These are phyloP conservation scores for Phycodurus eques DNA, from an alignment of 2,113 vertebrate genomes.

Conservation along the genomic window DNA sequence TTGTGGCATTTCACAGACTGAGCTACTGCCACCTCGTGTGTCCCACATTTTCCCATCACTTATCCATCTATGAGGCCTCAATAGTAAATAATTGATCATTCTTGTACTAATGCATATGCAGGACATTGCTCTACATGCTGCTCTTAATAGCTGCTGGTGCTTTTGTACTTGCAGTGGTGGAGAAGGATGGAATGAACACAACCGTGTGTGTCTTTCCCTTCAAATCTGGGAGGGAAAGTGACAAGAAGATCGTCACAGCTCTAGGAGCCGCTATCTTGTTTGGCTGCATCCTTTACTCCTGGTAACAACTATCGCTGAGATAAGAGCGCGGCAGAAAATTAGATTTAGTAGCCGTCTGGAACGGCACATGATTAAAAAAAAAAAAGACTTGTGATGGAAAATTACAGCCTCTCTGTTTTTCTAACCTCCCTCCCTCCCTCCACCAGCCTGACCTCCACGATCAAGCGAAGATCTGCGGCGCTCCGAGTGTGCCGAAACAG, in stretches of 20 bases:
- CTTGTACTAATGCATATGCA: background rate
- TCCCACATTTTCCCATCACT: background rate
- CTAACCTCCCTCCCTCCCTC: constrained; percentile 11
- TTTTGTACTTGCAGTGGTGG: constrained; percentile 47
- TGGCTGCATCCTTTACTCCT: constrained; percentile 89
- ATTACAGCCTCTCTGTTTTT: constrained; percentile 22
- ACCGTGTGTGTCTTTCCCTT: constrained; percentile 87
- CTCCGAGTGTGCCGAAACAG: constrained; percentile 81
- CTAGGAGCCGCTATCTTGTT: constrained; percentile 84
- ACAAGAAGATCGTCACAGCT: constrained; percentile 83
- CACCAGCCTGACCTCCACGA: constrained; percentile 88
- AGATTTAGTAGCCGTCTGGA: constrained; percentile 28
- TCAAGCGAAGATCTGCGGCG: constrained; percentile 88
- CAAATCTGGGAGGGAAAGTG: constrained; percentile 78
- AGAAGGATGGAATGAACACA: constrained; percentile 71
- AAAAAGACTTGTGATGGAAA: constrained; percentile 16
- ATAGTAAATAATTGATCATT: constrained; percentile 1
- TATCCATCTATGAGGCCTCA: background rate
- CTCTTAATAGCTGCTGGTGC: constrained; percentile 1
- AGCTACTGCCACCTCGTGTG: background rate
- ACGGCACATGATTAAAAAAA: constrained; percentile 37
- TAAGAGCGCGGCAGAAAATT: constrained; percentile 11
- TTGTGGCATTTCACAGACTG: background rate
- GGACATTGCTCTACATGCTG: background rate
- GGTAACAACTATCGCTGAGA: constrained; percentile 70